Percentiles rank a stretch among this genome's conserved stretches.
Evolutionary conservation across 2,888 invertebrate species (phyloP).

Genomic region (Portevinia maculata): DNA sequence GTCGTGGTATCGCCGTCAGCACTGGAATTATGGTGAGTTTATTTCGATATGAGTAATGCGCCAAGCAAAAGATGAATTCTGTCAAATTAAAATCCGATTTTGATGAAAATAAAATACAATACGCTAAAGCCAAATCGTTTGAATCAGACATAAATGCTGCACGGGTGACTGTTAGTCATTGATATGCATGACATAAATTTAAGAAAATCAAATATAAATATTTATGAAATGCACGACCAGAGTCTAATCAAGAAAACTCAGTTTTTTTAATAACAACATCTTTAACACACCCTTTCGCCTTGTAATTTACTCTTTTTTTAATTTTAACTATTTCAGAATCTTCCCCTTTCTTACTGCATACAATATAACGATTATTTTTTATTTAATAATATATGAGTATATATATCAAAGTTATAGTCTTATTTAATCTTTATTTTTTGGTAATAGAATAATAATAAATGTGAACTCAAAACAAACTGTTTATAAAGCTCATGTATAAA

Average conservation of each 20-base stretch:
- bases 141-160: conserved; percentile 42
- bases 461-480: too few species aligned
- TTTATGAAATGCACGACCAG: conserved; percentile 46
- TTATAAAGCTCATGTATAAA: too few species aligned
- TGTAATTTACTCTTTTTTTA: neutral
- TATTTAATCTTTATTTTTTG: too few species aligned
- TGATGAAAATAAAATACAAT: conserved; percentile 43
- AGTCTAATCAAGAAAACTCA: conserved; percentile 25
- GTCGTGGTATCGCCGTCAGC: conserved; percentile 99
- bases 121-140: conserved; percentile 40
- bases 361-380: neutral
- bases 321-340: conserved; percentile 12
- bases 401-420: neutral
- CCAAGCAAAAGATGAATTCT: conserved; percentile 74
- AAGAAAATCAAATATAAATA: conserved; percentile 3
- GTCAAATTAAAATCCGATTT: conserved; percentile 75
- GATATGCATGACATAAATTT: conserved; percentile 65
- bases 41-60: conserved; percentile 76
- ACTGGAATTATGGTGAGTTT: conserved; percentile 99
- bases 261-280: conserved; percentile 6
- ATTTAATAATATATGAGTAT: neutral
- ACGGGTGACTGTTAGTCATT: conserved; percentile 54
- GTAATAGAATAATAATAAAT: too few species aligned
- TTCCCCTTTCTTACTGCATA: neutral
- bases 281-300: too few species aligned